Evolutionary conservation across 1,140 invertebrate species (phyloP).

Genomic region (Octopus sinensis): DNA sequence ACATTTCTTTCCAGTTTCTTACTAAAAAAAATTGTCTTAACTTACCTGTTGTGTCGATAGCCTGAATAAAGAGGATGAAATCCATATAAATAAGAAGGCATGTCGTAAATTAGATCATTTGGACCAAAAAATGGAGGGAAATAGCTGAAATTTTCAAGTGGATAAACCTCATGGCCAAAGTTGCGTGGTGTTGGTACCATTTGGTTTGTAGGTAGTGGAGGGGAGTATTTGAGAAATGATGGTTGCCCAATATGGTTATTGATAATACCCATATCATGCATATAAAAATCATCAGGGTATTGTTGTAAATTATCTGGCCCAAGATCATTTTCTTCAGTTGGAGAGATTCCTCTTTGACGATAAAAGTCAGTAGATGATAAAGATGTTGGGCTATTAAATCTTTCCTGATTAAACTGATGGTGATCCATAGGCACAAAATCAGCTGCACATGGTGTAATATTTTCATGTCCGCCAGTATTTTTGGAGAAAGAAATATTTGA

Average conservation of each 20-base stretch:
- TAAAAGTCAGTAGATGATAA: neutral
- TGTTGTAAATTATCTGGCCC: neutral
- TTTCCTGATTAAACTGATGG: neutral
- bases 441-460: neutral
- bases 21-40: neutral
- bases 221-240: conserved; percentile 21
- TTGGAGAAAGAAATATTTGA: neutral
- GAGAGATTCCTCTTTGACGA: neutral
- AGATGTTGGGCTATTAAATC: neutral
- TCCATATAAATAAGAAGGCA: conserved; percentile 34
- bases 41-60: conserved; percentile 36
- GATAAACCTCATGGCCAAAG: neutral
- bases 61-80: conserved; percentile 36
- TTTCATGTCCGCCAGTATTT: neutral
- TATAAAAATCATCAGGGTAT: conserved; percentile 10
- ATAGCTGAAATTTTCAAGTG: neutral
- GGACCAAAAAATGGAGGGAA: conserved; percentile 25
- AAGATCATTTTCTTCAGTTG: conserved; percentile 3
- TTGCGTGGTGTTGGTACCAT: conserved; percentile 3
- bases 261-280: conserved; percentile 23
- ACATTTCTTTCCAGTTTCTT: no score
- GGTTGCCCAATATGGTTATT: conserved; percentile 20
- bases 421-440: neutral
- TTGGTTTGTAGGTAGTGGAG: neutral
- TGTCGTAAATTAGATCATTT: conserved; percentile 27